These are phyloP conservation scores for Octonoba sinensis DNA, from an alignment of 2,888 invertebrate genomes.

Conservation along the genomic window DNA sequence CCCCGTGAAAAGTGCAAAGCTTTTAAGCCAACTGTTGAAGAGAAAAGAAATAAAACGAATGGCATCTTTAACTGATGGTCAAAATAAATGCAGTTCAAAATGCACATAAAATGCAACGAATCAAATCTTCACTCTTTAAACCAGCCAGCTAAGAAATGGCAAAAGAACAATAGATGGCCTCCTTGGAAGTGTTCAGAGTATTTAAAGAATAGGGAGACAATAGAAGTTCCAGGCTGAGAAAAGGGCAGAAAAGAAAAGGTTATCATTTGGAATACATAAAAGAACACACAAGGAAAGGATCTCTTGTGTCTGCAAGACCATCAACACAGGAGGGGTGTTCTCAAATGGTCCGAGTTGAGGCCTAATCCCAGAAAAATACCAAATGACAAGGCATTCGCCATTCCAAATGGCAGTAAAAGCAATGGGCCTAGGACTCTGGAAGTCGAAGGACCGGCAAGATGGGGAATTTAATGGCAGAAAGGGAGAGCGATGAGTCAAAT, in stretches of 20 bases:
- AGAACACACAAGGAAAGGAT: constrained; percentile 33
- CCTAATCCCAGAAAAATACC: constrained; percentile 62
- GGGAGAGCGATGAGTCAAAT: constrained; percentile 18
- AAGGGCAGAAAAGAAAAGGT: constrained; percentile 23
- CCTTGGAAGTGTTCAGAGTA: constrained; percentile 6
- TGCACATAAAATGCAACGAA: no score
- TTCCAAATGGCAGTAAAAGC: constrained; percentile 54
- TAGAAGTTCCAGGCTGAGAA: background rate
- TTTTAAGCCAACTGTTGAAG: no score
- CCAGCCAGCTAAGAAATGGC: no score
- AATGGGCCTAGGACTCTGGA: constrained; percentile 56
- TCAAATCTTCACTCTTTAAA: no score
- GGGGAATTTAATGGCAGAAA: constrained; percentile 56
- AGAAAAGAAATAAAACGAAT: no score
- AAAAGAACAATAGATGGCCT: background rate
- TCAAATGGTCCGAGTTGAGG: constrained; percentile 45
- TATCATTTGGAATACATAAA: constrained; percentile 51
- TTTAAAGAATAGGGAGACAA: constrained; percentile 34
- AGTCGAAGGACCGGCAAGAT: constrained; percentile 53
- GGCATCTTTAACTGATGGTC: no score
- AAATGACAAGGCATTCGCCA: constrained; percentile 61
- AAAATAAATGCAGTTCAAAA: no score
- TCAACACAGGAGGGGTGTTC: constrained; percentile 57
- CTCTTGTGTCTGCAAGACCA: constrained; percentile 56
- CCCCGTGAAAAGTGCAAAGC: no score